Evolutionary conservation across 1,140 invertebrate species (phyloP).

Genomic region (Drosophila obscura): DNA sequence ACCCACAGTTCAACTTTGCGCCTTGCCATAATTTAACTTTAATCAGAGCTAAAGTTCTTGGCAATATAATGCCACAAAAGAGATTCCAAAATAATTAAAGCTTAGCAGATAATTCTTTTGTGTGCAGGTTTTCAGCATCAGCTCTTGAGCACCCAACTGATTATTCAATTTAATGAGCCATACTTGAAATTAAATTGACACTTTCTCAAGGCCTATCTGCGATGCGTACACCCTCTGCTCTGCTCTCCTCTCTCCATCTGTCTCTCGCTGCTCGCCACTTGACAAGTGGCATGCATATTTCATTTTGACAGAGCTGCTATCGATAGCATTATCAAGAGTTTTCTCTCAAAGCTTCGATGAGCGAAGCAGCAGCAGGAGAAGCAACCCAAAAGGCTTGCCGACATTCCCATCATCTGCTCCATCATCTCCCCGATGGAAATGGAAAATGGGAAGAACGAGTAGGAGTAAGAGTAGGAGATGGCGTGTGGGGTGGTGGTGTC

Average conservation of each 20-base stretch:
- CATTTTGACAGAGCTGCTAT: constrained; percentile 30
- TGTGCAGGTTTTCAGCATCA: too few relatives aligned
- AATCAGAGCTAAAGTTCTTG: too few relatives aligned
- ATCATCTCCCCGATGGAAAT: constrained; percentile 22
- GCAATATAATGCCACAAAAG: too few relatives aligned
- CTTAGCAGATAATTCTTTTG: too few relatives aligned
- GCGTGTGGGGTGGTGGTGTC: too few relatives aligned
- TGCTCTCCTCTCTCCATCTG: too few relatives aligned
- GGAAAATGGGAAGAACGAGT: constrained; percentile 1
- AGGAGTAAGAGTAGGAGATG: background rate
- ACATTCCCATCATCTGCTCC: constrained; percentile 69
- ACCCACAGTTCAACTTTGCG: too few relatives aligned
- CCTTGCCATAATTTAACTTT: too few relatives aligned
- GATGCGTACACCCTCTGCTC: too few relatives aligned
- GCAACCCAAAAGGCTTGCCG: constrained; percentile 24
- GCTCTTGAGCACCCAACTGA: background rate
- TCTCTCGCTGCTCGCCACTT: background rate
- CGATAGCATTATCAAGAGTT: constrained; percentile 21
- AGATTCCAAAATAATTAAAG: too few relatives aligned
- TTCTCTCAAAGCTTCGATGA: background rate
- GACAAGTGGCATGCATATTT: constrained; percentile 46
- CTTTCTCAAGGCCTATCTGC: constrained; percentile 30
- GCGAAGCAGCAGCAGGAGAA: background rate
- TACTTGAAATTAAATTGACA: constrained; percentile 28
- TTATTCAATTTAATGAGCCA: background rate